A percentile compares a stretch with the other conserved stretches of the same genome.
Conservation (phyloP, 2,888 invertebrate species). For the Ophion obscuratus region DNA sequence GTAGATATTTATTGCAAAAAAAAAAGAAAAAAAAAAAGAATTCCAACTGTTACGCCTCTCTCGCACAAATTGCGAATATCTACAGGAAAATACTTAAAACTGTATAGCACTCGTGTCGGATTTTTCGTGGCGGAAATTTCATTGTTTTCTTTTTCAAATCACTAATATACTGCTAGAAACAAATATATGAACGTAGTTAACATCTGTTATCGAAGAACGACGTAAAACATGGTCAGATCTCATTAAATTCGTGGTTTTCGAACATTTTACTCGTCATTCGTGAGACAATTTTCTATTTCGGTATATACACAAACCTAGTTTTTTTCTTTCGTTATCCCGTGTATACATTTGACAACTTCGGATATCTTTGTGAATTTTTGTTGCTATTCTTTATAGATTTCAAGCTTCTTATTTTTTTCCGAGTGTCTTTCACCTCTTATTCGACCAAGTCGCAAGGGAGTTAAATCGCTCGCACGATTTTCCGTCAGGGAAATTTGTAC, state of each 20-base stretch:
- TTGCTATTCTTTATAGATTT: background rate
- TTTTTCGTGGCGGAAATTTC: conserved; percentile 36
- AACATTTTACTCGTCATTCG: conserved; percentile 45
- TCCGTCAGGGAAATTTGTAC: conserved; percentile 57
- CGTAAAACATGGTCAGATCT: conserved; percentile 41
- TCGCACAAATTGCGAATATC: conserved; percentile 36
- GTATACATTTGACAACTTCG: background rate
- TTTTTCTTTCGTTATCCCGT: background rate
- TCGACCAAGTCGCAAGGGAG: conserved; percentile 4
- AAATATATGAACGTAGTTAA: conserved; percentile 39
- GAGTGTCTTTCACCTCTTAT: background rate
- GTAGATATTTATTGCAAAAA: background rate
- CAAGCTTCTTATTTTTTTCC: background rate
- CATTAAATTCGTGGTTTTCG: conserved; percentile 23
- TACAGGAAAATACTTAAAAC: conserved; percentile 60
- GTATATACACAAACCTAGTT: conserved; percentile 63
- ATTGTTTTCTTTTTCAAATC: conserved; percentile 38
- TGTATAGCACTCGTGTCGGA: conserved; percentile 61
- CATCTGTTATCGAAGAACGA: conserved; percentile 19
- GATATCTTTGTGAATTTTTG: conserved; percentile 11
- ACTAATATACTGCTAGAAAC: conserved; percentile 51
- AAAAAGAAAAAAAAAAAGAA: conserved; percentile 18
- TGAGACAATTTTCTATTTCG: conserved; percentile 49
- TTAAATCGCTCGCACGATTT: conserved; percentile 26
- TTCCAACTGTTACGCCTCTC: conserved; percentile 16